Evolutionary conservation across 1,140 invertebrate genomes (phyloP), one percentile per base, ranked within the genome.

Genomic region (Fopius arisanus): DNA sequence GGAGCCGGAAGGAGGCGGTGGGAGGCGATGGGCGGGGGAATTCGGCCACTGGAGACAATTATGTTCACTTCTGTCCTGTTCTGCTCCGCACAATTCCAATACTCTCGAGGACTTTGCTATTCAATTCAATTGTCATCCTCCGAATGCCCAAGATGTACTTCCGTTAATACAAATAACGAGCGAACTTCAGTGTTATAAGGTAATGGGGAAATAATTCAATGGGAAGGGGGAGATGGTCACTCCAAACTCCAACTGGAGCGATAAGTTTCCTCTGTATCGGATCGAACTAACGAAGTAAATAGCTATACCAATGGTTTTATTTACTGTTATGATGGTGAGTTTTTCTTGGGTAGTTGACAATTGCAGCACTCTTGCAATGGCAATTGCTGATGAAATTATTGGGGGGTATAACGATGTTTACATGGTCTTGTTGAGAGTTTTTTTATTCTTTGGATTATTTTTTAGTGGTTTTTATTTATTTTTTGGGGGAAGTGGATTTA

Each of bases 271-370:
- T 19, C 23, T 12, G 2, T 5, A 5, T 59, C 26, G 21, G 54
- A 48, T 48, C 43, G n/a, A 48, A 48, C 54, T 59, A 59, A 59
- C 54, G 10, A 59, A 59, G 54, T 59, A 51, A 51, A 37, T 48
- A 19, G 43, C 43, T 48, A 48, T 16, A 48, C 7, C 14, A 16
- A 12, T 14, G n/a, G 3, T 48, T n/a, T 48, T 48, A 19, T 48
- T 48, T 19, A 48, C 43, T 59, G 23, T 23, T 59, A 59, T 59
- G 5, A 59, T 59, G 3, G 26, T 48, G n/a, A 59, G 2, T 59
- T 59, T 54, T 59, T 14, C 23, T 59, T 26, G 3, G 23, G 14
- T 26, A n/a, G 54, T 12, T 59, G 23, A 59, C 10, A 59, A 26
- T 59, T 3, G 10, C 14, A 19, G 54, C 9, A 19, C 54, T 12